Percentiles rank a stretch among this genome's conserved stretches.
phyloP scores from a whole-genome alignment of 2,113 vertebrate species.

The Podocnemis expansa region DNA sequence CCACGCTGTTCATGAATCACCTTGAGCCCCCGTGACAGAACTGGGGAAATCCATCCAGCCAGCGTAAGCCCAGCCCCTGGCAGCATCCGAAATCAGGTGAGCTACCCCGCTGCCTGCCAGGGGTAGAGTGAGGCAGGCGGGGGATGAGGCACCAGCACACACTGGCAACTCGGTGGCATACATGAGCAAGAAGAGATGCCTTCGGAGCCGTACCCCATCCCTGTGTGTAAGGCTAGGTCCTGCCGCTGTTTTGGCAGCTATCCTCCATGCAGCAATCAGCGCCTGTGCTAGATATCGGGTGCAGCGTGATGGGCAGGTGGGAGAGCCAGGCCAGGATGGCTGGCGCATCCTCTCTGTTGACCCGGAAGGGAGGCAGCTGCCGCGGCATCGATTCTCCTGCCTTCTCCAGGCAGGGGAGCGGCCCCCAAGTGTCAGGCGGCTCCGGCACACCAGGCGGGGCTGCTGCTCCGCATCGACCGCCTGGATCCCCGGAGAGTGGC shows the following conservation, averaged over 20 bases:
- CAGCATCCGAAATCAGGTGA: too few species aligned
- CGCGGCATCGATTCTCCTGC: not conserved
- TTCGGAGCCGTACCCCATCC: not conserved
- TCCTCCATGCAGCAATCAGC: not conserved
- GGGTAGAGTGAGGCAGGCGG: not conserved
- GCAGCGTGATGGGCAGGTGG: not conserved
- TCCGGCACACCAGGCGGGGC: not conserved
- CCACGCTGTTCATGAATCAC: not conserved
- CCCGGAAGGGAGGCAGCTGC: not conserved
- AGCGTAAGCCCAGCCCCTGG: not conserved
- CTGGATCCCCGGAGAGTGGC: not conserved
- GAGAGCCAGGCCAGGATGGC: not conserved
- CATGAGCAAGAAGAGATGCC: not conserved
- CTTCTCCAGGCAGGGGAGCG: not conserved
- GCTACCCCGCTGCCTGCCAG: not conserved
- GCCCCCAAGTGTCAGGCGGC: not conserved
- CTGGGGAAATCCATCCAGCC: too few species aligned
- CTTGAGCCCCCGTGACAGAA: not conserved
- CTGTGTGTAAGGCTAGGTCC: not conserved
- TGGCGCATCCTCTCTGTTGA: not conserved
- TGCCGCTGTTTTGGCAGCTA: not conserved
- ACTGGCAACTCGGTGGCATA: too few species aligned
- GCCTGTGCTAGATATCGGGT: not conserved
- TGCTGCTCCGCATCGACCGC: not conserved
- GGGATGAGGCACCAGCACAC: not conserved